Percentiles rank a stretch among this genome's conserved stretches.
These are phyloP conservation scores for Lates japonicus DNA, from an alignment of 2,797 vertebrate species.

Conservation along the genomic window DNA sequence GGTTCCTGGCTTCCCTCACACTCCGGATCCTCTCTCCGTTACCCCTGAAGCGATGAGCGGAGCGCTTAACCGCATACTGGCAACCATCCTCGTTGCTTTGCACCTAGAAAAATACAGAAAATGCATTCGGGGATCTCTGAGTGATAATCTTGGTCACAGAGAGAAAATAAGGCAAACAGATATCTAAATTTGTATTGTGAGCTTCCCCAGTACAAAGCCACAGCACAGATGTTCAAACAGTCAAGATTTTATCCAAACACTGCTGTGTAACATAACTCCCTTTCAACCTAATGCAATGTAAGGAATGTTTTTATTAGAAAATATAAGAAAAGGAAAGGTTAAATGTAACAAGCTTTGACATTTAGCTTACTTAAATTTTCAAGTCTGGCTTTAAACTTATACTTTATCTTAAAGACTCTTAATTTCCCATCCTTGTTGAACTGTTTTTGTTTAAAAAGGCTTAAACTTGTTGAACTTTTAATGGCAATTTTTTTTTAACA, in stretches of 20 bases:
- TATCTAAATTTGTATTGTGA: slow-evolving; percentile 6
- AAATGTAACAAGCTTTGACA: not conserved
- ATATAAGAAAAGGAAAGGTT: not conserved
- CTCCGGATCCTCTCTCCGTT: slow-evolving; percentile 87
- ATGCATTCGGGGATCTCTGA: not conserved
- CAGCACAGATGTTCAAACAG: slow-evolving; percentile 21
- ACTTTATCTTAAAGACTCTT: not conserved
- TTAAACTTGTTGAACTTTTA: not conserved
- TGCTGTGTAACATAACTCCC: too few species aligned
- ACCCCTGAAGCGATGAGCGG: slow-evolving; percentile 90
- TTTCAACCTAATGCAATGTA: not conserved
- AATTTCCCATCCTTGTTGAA: not conserved
- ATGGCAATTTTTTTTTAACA: not conserved
- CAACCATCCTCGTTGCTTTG: slow-evolving; percentile 85
- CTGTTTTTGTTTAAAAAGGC: not conserved
- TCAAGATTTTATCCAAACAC: not conserved
- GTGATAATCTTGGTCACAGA: not conserved
- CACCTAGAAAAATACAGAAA: slow-evolving; percentile 80
- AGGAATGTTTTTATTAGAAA: not conserved
- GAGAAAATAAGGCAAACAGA: not conserved
- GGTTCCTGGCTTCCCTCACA: slow-evolving; percentile 90
- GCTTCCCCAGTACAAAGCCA: slow-evolving; percentile 1
- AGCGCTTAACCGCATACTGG: slow-evolving; percentile 92
- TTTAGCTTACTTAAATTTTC: not conserved
- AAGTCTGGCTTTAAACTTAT: not conserved